These are phyloP conservation scores for Prunella himalayana DNA, from an alignment of 2,113 vertebrate genomes.

Conservation along the genomic window DNA sequence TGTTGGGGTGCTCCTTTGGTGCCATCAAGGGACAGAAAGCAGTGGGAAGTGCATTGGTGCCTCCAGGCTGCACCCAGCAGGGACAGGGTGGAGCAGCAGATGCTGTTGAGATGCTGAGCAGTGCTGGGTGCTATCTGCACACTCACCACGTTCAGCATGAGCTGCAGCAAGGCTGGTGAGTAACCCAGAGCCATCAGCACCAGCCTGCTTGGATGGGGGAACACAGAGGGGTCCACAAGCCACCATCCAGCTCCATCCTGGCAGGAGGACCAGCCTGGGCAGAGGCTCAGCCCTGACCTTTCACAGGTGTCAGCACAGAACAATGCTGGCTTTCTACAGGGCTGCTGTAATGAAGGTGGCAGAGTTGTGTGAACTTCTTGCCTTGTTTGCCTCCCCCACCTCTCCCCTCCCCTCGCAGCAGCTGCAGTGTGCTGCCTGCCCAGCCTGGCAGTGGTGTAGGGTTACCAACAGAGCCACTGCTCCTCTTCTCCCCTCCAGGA, in stretches of 20 bases:
- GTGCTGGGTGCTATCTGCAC: neutral
- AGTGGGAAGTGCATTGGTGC: neutral
- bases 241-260: fast-evolving
- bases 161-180: fast-evolving
- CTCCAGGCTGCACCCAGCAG: neutral
- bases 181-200: neutral
- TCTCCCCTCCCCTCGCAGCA: neutral
- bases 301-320: neutral
- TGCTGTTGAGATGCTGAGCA: neutral
- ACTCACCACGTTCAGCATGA: fast-evolving
- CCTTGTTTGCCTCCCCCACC: neutral
- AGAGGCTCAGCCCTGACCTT: neutral
- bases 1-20: neutral
- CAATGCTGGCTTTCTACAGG: neutral
- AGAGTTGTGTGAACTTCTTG: neutral
- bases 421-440: neutral
- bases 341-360: neutral
- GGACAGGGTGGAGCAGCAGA: neutral
- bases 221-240: neutral
- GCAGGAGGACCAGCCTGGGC: neutral
- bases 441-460: neutral
- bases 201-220: neutral
- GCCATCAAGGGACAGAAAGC: too few relatives aligned
- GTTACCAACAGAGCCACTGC: neutral
- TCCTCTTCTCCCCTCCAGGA: neutral